Base-by-base conservation (phyloP, 2,113 vertebrate species). In the Periophthalmus modestus region DNA sequence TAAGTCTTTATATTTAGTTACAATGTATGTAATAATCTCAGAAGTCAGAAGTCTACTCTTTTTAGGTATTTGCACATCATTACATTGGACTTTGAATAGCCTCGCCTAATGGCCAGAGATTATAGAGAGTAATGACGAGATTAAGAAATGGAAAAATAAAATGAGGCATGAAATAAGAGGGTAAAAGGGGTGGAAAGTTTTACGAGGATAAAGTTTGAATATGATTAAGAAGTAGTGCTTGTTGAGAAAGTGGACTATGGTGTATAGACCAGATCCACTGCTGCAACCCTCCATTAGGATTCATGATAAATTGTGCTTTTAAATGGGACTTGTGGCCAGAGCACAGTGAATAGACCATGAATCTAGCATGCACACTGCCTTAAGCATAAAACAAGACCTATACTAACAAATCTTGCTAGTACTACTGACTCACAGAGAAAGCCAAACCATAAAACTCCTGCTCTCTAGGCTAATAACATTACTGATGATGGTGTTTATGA, bases 251-350 rank as follows among this genome's bases (percentile, higher is more conserved):
- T 59, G 16, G 28, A 65, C 66, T 65, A 48, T 24, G 39, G 7
- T 43, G 39, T 43, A 43, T 43, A 66, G 75, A 5, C 59, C 73
- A 55, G 58, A 72, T 70, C 65, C 70, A 69, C 4, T n/a, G 69
- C 81, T 78, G 76, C 71, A 68, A 66, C 63, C 68, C 66, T 66
- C 23, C 50, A 58, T 82, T 85, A 77, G 58, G 66, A 75, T 72
- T 71, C 69, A 76, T 81, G 74, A 87, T 75, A 62, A 74, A 81
- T 74, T 16, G 74, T 18, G 66, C 66, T 74, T 75, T 83, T 75
- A 84, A 84, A 85, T 78, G 78, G 74, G 77, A 66, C 66, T 71
- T 71, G 54, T 69, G 47, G 62, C 69, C 69, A 71, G 34, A 80
- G 66, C 59, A 80, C 15, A 61, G 66, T 69, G 55, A 48, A 73